Evolutionary conservation across 2,113 vertebrate species (phyloP), one percentile per base, ranked within the genome.

Genomic region (Erythrocercus mccallii): DNA sequence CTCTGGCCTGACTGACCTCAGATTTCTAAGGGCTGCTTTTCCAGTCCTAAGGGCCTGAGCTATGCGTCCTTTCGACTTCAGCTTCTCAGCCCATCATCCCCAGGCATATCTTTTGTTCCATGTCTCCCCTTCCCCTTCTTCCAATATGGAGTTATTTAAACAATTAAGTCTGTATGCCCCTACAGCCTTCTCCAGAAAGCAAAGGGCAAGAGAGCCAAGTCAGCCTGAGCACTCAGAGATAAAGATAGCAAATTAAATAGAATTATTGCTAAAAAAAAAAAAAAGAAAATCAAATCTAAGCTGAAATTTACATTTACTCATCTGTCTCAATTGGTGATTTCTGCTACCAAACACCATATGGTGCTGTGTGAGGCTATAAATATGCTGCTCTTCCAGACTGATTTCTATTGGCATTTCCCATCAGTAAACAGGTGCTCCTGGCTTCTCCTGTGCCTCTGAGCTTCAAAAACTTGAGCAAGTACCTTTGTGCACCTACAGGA

Each of bases 341-440:
- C 69, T 92, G 76, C 80, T 95, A 71, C 90, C 53, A 56, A 74
- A 82, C 51, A 78, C 92, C 88, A 94, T 96, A 94, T 93, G 93
- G 79, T 90, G 82, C 80, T 62, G 71, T 77, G 66, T 48, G 68
- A 94, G 90, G 44, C 71, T 92, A 86, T 95, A 95, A 95, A 95
- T 73, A 92, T 2, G 4, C 78, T 90, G 47, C 35, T 88, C 28
- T 93, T 76, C 85, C 58, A 89, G 71, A 90, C 84, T 90, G 22
- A n/a, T 93, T 96, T 94, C 92, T 83, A 86, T 73, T 90, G 91
- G 81, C 74, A 93, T 86, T 96, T 95, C 78, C 93, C 87, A 93
- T 66, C 91, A 95, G 87, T 81, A 93, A 90, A 83, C 90, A 94
- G 82, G 93, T 95, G 88, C 88, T 94, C 24, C 68, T 81, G 71